Conservation (phyloP, 2,113 vertebrate species). For the Petroica traversi region DNA sequence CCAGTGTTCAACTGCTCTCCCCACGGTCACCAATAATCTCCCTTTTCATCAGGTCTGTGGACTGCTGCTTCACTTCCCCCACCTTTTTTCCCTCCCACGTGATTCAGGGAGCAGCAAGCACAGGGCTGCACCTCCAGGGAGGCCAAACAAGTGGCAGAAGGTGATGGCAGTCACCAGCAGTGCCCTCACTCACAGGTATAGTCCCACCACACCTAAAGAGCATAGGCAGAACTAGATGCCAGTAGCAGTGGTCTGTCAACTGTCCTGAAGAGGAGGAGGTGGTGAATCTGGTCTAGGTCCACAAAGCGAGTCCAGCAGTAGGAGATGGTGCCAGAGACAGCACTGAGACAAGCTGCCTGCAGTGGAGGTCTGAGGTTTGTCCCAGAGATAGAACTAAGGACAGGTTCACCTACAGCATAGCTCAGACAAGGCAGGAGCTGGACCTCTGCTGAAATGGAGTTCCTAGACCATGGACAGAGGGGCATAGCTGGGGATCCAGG, state of each 20-base stretch:
- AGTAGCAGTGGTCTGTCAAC: not conserved
- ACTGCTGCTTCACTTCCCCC: not conserved
- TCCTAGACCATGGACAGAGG: not conserved
- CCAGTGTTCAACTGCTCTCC: not conserved
- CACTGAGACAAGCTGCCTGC: not conserved
- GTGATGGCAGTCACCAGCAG: not conserved
- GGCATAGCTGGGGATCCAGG: rapidly evolving
- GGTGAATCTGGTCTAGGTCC: not conserved
- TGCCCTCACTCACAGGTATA: not conserved
- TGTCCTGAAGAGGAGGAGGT: not conserved
- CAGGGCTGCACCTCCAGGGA: not conserved
- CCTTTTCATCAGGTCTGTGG: not conserved
- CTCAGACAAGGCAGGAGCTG: not conserved
- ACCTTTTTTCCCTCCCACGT: not conserved
- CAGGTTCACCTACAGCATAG: not conserved
- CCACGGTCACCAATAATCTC: rapidly evolving
- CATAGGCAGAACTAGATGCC: not conserved
- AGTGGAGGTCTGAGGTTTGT: not conserved
- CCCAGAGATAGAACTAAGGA: not conserved
- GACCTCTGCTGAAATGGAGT: not conserved
- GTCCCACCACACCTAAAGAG: not conserved
- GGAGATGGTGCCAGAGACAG: not conserved
- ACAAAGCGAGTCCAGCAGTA: rapidly evolving
- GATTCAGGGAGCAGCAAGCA: not conserved
- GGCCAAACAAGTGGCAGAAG: not conserved